phyloP scores from a whole-genome alignment of 2,797 vertebrate genomes.

The Borostomias antarcticus region DNA sequence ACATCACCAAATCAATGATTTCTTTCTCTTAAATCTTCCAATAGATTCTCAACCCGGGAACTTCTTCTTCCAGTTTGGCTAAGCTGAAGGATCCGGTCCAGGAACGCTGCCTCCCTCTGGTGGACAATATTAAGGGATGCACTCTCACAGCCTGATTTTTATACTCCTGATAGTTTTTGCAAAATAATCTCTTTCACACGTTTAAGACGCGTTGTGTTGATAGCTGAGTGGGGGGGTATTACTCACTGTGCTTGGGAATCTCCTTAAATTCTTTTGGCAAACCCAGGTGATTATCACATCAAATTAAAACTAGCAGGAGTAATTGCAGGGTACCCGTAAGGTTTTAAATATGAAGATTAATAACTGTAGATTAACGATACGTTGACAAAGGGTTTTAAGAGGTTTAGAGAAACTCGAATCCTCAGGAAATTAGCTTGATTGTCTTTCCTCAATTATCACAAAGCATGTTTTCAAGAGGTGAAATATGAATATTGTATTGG shows the following conservation, averaged over 20 bases:
- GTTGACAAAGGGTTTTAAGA: conserved; percentile 2
- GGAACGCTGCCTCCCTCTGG: conserved; percentile 70
- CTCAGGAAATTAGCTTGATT: conserved; percentile 7
- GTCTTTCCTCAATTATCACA: conserved; percentile 4
- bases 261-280: conserved; percentile 13
- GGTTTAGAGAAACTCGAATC: conserved; percentile 39
- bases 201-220: not conserved
- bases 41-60: conserved; percentile 93
- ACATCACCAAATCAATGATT: not conserved
- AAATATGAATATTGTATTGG: conserved; percentile 5
- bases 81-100: conserved; percentile 53
- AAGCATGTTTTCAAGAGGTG: conserved; percentile 32
- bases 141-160: conserved; percentile 76
- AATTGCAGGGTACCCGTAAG: conserved; percentile 21
- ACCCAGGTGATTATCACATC: not conserved
- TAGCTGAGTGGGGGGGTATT: not conserved
- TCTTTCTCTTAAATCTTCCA: conserved; percentile 44
- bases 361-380: conserved; percentile 16
- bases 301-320: conserved; percentile 38
- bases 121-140: conserved; percentile 75
- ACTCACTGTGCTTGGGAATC: not conserved
- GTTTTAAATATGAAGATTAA: conserved; percentile 20
- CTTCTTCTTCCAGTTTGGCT: conserved; percentile 98
- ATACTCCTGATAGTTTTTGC: conserved; percentile 73
- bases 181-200: conserved; percentile 32